These are phyloP conservation scores for Camelus dromedarius DNA, from an alignment of 2,113 vertebrate genomes.

Conservation along the genomic window DNA sequence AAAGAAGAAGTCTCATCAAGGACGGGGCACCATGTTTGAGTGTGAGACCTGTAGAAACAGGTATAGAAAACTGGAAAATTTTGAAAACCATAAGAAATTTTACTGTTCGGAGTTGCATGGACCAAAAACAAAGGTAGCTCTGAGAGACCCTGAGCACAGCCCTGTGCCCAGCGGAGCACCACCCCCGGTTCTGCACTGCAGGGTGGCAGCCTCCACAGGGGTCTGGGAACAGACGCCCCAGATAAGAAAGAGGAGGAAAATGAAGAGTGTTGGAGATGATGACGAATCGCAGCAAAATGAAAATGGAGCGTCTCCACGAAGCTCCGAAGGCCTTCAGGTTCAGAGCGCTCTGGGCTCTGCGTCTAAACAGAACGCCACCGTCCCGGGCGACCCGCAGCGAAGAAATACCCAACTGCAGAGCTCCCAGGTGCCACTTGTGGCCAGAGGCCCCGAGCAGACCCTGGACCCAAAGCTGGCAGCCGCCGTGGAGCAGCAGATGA, in stretches of 20 bases:
- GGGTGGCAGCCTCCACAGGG: conserved; percentile 87
- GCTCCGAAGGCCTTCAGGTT: conserved; percentile 83
- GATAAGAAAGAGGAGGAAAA: conserved; percentile 97
- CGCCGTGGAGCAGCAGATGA: conserved; percentile 88
- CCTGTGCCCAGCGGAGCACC: conserved; percentile 85
- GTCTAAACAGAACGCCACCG: conserved; percentile 83
- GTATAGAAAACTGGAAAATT: conserved; percentile 98
- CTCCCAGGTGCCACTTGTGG: conserved; percentile 90
- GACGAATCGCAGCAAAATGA: conserved; percentile 96
- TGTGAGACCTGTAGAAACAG: conserved; percentile 98
- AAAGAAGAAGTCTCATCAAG: conserved; percentile 94
- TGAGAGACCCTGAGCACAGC: conserved; percentile 92
- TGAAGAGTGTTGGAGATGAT: conserved; percentile 99
- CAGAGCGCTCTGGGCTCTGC: conserved; percentile 83
- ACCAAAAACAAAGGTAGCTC: conserved; percentile 94
- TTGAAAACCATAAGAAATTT: conserved; percentile 99
- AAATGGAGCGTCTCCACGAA: conserved; percentile 87
- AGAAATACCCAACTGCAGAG: conserved; percentile 86
- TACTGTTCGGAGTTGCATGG: conserved; percentile 99
- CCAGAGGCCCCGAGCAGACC: conserved; percentile 87
- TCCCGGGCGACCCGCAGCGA: conserved; percentile 85
- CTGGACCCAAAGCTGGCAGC: conserved; percentile 88
- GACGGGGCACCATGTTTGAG: conserved; percentile 97
- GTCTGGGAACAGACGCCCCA: conserved; percentile 94
- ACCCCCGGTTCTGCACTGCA: conserved; percentile 90